Conservation (phyloP, 2,113 vertebrate genomes). For the Menura novaehollandiae region DNA sequence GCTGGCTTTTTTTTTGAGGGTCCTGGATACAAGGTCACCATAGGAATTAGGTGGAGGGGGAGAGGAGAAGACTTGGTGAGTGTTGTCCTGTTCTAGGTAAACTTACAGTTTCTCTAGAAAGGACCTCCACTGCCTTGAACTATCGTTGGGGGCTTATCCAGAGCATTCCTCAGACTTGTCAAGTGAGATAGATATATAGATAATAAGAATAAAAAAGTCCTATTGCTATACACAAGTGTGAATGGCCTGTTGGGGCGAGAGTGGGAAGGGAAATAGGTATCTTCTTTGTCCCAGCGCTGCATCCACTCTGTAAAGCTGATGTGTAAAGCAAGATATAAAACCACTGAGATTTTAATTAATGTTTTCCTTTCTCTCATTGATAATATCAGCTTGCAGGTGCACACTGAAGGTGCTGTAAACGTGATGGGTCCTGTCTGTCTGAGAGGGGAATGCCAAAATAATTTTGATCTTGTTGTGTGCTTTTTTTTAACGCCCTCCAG, state of each 20-base stretch:
- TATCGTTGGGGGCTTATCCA: neutral
- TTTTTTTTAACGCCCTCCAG: neutral
- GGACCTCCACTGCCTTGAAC: neutral
- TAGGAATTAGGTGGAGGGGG: neutral
- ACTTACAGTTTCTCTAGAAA: neutral
- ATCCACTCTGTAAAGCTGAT: neutral
- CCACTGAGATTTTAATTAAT: neutral
- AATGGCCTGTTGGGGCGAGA: neutral
- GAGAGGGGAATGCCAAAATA: neutral
- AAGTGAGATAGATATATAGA: neutral
- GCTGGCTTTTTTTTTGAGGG: neutral
- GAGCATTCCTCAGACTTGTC: neutral
- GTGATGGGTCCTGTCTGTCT: neutral
- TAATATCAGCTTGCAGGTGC: neutral
- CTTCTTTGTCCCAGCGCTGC: neutral
- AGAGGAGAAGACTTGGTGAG: neutral
- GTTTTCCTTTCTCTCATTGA: neutral
- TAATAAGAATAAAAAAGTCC: neutral
- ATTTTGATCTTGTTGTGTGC: neutral
- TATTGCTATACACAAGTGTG: neutral
- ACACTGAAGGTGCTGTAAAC: neutral
- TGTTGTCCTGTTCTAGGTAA: neutral
- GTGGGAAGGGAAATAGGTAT: neutral
- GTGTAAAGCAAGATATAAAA: neutral
- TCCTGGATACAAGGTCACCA: rapidly evolving